Conservation (phyloP, 2,888 invertebrate species). For the Xanthia icteritia region DNA sequence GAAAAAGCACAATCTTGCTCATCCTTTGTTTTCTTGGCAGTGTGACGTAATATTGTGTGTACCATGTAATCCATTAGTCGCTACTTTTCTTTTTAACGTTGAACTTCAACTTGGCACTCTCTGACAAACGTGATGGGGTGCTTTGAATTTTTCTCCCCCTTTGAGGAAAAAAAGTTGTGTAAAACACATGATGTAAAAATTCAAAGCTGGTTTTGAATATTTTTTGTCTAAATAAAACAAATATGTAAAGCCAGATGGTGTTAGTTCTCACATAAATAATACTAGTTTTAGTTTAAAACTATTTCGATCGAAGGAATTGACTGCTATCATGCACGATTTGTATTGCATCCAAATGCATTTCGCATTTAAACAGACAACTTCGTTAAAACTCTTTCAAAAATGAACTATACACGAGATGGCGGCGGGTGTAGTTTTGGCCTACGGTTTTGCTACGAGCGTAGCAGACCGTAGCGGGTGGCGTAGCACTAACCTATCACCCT, state of each 20-base stretch:
- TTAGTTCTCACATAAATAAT: slow-evolving; percentile 33
- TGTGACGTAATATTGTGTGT: slow-evolving; percentile 30
- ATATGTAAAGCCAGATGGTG: slow-evolving; percentile 4
- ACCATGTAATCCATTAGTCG: slow-evolving; percentile 55
- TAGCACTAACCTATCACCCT: slow-evolving; percentile 30
- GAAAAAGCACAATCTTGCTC: slow-evolving; percentile 18
- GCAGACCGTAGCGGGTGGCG: slow-evolving; percentile 24
- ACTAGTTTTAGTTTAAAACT: slow-evolving; percentile 41
- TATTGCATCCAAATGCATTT: slow-evolving; percentile 23
- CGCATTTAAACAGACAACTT: not conserved
- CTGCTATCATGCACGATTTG: slow-evolving; percentile 23
- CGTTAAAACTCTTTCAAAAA: not conserved
- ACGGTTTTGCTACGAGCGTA: slow-evolving; percentile 51
- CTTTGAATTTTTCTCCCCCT: slow-evolving; percentile 45
- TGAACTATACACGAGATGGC: not conserved
- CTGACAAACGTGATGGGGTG: slow-evolving; percentile 51
- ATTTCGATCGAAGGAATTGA: slow-evolving; percentile 27
- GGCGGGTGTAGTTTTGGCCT: not conserved
- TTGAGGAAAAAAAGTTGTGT: slow-evolving; percentile 32
- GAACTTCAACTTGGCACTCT: slow-evolving; percentile 55
- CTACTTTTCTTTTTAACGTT: slow-evolving; percentile 50
- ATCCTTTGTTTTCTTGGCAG: slow-evolving; percentile 34
- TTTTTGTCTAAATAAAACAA: slow-evolving; percentile 29
- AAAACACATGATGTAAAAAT: slow-evolving; percentile 23
- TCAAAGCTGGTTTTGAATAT: slow-evolving; percentile 34